A percentile compares a stretch with the other conserved stretches of the same genome.
These are phyloP conservation scores for Embidobia sp. DNA, from an alignment of 2,888 invertebrate species.

Conservation along the genomic window DNA sequence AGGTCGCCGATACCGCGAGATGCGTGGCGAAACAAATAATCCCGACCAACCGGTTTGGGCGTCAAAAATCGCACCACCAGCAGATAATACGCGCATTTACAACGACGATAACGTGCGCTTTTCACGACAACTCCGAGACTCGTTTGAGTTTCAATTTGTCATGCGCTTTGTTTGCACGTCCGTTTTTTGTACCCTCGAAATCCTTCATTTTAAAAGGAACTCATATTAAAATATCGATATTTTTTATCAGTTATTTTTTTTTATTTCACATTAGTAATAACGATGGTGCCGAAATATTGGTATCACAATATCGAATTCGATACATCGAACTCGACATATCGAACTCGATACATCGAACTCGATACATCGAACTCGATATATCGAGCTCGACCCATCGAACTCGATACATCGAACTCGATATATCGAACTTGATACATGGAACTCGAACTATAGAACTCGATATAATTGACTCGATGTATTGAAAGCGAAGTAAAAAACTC, in stretches of 20 bases:
- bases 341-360: neutral
- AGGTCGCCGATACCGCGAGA: slow-evolving; percentile 68
- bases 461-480: too few species aligned
- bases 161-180: neutral
- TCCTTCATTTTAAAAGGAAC: too few species aligned
- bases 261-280: too few species aligned
- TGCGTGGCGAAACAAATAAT: slow-evolving; percentile 70
- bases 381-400: neutral
- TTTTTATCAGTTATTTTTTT: too few species aligned
- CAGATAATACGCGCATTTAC: slow-evolving; percentile 33
- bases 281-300: too few species aligned
- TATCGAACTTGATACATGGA: neutral
- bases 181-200: too few species aligned
- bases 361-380: neutral
- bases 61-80: slow-evolving; percentile 39
- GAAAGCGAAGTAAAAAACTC: too few species aligned
- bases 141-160: slow-evolving; percentile 44
- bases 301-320: neutral
- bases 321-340: neutral
- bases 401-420: neutral
- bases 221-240: too few species aligned
- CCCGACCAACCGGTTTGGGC: slow-evolving; percentile 70
- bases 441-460: neutral
- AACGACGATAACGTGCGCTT: slow-evolving; percentile 28
- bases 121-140: neutral